A percentile compares a stretch with the other conserved stretches of the same genome.
Evolutionary conservation across 2,797 vertebrate genomes (phyloP).

Genomic region (Acrocephalus scirpaceus): DNA sequence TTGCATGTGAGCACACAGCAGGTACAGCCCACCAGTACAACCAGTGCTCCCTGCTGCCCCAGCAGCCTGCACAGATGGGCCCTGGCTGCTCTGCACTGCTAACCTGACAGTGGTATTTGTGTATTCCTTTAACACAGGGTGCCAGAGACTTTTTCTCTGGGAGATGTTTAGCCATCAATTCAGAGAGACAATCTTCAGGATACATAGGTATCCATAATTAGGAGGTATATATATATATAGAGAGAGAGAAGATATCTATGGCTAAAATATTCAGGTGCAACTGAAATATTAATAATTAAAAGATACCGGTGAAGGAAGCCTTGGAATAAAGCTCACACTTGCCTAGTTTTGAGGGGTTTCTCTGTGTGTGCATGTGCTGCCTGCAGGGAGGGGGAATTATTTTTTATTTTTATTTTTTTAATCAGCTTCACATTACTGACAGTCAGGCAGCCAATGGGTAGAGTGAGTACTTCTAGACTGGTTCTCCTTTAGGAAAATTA

Average conservation of each 20-base stretch:
- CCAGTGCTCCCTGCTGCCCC: accelerated
- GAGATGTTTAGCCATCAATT: background rate
- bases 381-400: background rate
- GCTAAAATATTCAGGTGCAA: background rate
- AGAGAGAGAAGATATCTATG: background rate
- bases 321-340: background rate
- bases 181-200: background rate
- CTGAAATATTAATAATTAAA: background rate
- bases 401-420: background rate
- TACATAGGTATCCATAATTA: background rate
- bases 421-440: background rate
- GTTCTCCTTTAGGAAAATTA: background rate
- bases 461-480: background rate
- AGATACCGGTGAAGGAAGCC: background rate
- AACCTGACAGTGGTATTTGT: accelerated
- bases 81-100: background rate
- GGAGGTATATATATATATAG: accelerated
- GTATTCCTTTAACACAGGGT: accelerated
- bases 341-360: background rate
- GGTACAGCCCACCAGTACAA: accelerated
- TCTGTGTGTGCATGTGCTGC: background rate
- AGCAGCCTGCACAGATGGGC: background rate
- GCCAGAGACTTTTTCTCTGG: background rate
- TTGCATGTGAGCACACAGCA: background rate
- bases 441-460: background rate